Conservation (phyloP, 2,797 vertebrate genomes). For the Pithecia hirsuta region DNA sequence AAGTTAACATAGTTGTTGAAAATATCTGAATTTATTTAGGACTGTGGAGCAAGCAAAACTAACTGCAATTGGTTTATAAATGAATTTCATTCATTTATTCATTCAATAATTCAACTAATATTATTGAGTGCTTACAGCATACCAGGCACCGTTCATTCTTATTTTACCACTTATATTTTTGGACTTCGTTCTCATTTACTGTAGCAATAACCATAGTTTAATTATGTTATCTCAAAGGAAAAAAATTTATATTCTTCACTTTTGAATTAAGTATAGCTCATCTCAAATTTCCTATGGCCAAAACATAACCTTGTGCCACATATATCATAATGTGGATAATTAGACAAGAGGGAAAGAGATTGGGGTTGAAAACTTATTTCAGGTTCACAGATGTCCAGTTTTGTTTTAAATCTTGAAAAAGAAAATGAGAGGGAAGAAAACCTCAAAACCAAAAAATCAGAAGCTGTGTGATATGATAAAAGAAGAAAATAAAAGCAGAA, state of each 20-base stretch:
- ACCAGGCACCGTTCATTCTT: not conserved
- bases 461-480: not conserved
- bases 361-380: not conserved
- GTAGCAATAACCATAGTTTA: conserved; percentile 64
- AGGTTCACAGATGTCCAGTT: not conserved
- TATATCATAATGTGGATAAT: not conserved
- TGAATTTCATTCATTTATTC: not conserved
- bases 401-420: not conserved
- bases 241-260: conserved; percentile 76
- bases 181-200: conserved; percentile 18
- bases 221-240: conserved; percentile 69
- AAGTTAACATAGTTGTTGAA: not conserved
- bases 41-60: not conserved
- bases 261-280: conserved; percentile 78
- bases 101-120: not conserved
- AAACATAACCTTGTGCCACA: conserved; percentile 3
- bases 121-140: not conserved
- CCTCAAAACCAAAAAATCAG: not conserved
- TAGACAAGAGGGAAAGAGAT: not conserved
- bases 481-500: not conserved
- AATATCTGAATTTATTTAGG: not conserved
- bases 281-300: conserved; percentile 66
- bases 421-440: not conserved
- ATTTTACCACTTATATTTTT: conserved; percentile 54
- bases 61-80: not conserved